phyloP scores from a whole-genome alignment of 1,140 invertebrate genomes.

The Cyrtorhinus lividipennis region DNA sequence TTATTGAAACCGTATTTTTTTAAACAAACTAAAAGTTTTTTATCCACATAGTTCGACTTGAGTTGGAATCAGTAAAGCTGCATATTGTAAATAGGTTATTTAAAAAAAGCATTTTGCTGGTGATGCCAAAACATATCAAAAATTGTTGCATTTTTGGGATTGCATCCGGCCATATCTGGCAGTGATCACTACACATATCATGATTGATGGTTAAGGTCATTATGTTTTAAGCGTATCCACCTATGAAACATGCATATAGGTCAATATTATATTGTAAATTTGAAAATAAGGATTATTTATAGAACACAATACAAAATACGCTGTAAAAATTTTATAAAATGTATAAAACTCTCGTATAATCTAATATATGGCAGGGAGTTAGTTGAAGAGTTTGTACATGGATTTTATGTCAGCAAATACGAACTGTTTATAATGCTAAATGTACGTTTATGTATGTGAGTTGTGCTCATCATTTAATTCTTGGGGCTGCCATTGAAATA shows the following conservation, averaged over 20 bases:
- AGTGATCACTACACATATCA: constrained; percentile 1
- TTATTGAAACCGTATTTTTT: neutral
- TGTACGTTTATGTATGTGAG: constrained; percentile 17
- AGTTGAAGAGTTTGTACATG: constrained; percentile 12
- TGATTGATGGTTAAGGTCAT: neutral
- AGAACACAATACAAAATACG: neutral
- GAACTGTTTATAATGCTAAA: constrained; percentile 13
- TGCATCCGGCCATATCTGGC: neutral
- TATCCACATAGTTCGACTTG: neutral
- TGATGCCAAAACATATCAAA: neutral
- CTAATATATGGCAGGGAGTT: neutral
- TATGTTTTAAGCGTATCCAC: neutral
- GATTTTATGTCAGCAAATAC: constrained; percentile 1
- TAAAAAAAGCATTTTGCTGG: neutral
- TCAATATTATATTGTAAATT: neutral
- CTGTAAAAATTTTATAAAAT: neutral
- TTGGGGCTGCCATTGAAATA: constrained; percentile 9
- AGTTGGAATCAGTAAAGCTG: neutral
- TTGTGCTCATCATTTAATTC: constrained; percentile 17
- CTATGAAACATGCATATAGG: neutral
- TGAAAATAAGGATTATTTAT: constrained; percentile 4
- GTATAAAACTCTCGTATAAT: constrained; percentile 1
- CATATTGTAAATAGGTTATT: neutral
- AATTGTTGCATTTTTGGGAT: neutral
- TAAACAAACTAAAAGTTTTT: neutral